These are phyloP conservation scores for Jacana jacana DNA, from an alignment of 2,113 vertebrate genomes.

Conservation along the genomic window DNA sequence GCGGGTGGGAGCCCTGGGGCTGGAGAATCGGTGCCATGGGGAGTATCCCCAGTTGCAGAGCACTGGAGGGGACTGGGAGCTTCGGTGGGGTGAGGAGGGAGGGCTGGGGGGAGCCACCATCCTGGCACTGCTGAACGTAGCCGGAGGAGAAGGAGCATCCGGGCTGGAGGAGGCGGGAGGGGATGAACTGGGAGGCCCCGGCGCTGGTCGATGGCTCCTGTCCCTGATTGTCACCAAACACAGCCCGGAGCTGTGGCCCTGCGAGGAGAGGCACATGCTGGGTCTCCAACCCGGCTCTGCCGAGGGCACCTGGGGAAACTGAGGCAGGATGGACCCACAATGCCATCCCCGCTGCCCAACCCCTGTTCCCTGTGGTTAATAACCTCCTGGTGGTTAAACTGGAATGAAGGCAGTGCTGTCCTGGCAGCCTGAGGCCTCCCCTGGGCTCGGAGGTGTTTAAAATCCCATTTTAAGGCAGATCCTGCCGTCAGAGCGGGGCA, in stretches of 20 bases:
- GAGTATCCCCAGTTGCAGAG: not conserved
- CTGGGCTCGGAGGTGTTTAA: slow-evolving; percentile 3
- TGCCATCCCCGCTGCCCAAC: not conserved
- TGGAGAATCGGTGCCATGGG: fast-evolving
- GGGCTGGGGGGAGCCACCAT: not conserved
- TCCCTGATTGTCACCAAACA: not conserved
- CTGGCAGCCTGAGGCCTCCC: not conserved
- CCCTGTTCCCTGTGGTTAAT: not conserved
- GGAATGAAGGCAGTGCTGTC: too few relatives aligned
- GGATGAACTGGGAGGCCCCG: fast-evolving
- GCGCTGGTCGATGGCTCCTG: fast-evolving
- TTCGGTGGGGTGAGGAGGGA: fast-evolving
- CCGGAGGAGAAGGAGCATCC: not conserved
- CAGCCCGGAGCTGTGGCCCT: fast-evolving
- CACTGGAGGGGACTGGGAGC: not conserved
- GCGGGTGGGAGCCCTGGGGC: not conserved
- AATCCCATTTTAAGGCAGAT: not conserved
- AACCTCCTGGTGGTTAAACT: not conserved
- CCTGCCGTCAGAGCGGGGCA: fast-evolving
- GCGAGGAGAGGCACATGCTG: not conserved
- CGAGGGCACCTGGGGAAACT: fast-evolving
- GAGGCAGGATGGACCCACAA: not conserved
- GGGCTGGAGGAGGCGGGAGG: not conserved
- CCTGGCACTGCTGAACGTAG: not conserved
- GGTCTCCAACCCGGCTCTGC: not conserved